Evolutionary conservation across 2,797 vertebrate genomes (phyloP), one percentile per base, ranked within the genome.

Genomic region (Molothrus aeneus): DNA sequence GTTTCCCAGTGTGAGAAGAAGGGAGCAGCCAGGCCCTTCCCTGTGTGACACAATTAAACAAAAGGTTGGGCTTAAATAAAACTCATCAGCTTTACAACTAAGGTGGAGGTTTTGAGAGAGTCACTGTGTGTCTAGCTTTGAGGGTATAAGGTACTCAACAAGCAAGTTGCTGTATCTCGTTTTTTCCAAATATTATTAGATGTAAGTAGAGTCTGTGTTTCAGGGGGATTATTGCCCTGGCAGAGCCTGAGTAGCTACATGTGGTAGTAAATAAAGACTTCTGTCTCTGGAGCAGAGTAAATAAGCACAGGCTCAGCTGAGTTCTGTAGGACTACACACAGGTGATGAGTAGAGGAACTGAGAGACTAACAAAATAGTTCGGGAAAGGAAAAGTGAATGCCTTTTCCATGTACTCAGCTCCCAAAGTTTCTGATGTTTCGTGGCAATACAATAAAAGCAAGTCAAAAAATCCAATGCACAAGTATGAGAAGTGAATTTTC

Each of bases 261-360:
- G 21, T 28, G 11, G 6, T 40, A 56, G 13, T 61, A 70, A 72
- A 56, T 54, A 36, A 66, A 47, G 17, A 34, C 21, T 11, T 85
- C 21, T 1, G 1, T 21, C 19, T 57, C 0, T 0, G 5, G 17
- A 28, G n/a, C 2, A 15, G 47, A 42, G 32, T 65, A 47, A 84
- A 6, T 56, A 92, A 53, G 16, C 1, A 4, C 20, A 15, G 9
- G 29, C 16, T 68, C 17, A 34, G 65, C 59, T 19, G 5, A 31
- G 17, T 53, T 72, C 7, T 40, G 22, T 43, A 51, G 43, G 15
- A 7, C 24, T 75, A 2, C 4, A 7, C 12, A 4, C 14, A 3
- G 1, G 4, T 53, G 14, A 29, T n/a, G 6, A 72, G 51, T 7
- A 12, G 29, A 42, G 51, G 9, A 45, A 2, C 24, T 19, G 6